Conservation (phyloP, 30 jellyfish, hydroid and myxozoan species). For the Catostylus mosaicus region DNA sequence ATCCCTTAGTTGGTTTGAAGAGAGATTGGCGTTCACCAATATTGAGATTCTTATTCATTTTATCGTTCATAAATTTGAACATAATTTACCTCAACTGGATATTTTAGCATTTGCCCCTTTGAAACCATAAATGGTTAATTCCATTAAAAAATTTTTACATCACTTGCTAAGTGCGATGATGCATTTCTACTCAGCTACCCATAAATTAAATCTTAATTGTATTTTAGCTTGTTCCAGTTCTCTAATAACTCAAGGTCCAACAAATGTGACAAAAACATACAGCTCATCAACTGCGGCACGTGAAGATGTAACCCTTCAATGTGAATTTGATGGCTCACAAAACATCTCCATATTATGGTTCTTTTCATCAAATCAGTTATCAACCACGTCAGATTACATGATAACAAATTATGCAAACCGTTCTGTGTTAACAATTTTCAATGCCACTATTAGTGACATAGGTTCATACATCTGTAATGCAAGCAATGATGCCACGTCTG, state of each 20-base stretch:
- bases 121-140: too few species aligned
- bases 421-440: constrained; percentile 8
- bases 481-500: constrained; percentile 31
- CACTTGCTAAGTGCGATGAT: too few species aligned
- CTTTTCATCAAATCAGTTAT: not conserved
- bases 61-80: too few species aligned
- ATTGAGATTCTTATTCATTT: too few species aligned
- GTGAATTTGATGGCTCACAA: constrained; percentile 5
- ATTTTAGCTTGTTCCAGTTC: not conserved
- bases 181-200: too few species aligned
- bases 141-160: too few species aligned
- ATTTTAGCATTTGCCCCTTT: too few species aligned
- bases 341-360: constrained; percentile 8
- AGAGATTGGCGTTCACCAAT: too few species aligned
- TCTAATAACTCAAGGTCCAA: not conserved
- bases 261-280: constrained; percentile 4
- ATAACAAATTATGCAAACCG: not conserved
- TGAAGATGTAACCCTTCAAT: constrained; percentile 14
- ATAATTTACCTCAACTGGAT: too few species aligned
- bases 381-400: constrained; percentile 1
- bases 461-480: constrained; percentile 51
- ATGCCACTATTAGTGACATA: constrained; percentile 27
- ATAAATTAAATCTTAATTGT: too few species aligned
- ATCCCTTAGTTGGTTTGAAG: too few species aligned
- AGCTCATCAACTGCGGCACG: not conserved